A percentile compares a stretch with the other conserved stretches of the same genome.
Evolutionary conservation across 2,888 invertebrate genomes (phyloP).

Genomic region (Drosophila anomelani): DNA sequence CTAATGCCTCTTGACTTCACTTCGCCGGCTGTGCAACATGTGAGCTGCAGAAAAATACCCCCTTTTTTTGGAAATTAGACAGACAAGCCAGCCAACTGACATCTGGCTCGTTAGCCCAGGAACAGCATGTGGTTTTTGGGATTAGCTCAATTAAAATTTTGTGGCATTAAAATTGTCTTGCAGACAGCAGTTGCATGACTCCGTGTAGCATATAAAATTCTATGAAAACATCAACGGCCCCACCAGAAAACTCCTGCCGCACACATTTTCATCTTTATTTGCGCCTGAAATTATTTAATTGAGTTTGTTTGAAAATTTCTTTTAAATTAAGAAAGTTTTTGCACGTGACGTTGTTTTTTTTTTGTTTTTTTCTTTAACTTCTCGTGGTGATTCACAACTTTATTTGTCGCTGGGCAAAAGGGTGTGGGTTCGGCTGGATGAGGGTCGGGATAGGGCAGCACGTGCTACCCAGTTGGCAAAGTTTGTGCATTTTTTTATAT

Average conservation of each 20-base stretch:
- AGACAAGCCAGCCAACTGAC: slow-evolving; percentile 40
- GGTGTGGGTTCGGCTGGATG: slow-evolving; percentile 3
- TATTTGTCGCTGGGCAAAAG: slow-evolving; percentile 28
- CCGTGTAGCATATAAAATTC: slow-evolving; percentile 30
- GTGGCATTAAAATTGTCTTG: slow-evolving; percentile 70
- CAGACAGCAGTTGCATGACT: slow-evolving; percentile 42
- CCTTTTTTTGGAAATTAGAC: slow-evolving; percentile 51
- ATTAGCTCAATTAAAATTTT: slow-evolving; percentile 80
- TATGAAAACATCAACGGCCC: slow-evolving; percentile 43
- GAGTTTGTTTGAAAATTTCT: slow-evolving; percentile 80
- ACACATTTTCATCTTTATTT: slow-evolving; percentile 71
- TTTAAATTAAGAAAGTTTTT: slow-evolving; percentile 78
- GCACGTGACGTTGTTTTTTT: slow-evolving; percentile 63
- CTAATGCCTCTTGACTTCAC: slow-evolving; percentile 55
- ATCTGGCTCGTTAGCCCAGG: slow-evolving; percentile 72
- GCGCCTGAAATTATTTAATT: slow-evolving; percentile 76
- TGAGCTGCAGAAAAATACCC: slow-evolving; percentile 20
- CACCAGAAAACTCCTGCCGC: slow-evolving; percentile 7
- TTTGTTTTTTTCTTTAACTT: slow-evolving; percentile 33
- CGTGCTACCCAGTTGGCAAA: slow-evolving; percentile 65
- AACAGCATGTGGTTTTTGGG: slow-evolving; percentile 68
- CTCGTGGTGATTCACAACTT: slow-evolving; percentile 52
- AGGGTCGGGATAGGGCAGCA: slow-evolving; percentile 33
- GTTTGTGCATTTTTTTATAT: slow-evolving; percentile 29
- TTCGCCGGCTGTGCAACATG: slow-evolving; percentile 38